A percentile compares a stretch with the other conserved stretches of the same genome.
Evolutionary conservation across 2,113 vertebrate genomes (phyloP).

Genomic region (Gobiocypris rarus): DNA sequence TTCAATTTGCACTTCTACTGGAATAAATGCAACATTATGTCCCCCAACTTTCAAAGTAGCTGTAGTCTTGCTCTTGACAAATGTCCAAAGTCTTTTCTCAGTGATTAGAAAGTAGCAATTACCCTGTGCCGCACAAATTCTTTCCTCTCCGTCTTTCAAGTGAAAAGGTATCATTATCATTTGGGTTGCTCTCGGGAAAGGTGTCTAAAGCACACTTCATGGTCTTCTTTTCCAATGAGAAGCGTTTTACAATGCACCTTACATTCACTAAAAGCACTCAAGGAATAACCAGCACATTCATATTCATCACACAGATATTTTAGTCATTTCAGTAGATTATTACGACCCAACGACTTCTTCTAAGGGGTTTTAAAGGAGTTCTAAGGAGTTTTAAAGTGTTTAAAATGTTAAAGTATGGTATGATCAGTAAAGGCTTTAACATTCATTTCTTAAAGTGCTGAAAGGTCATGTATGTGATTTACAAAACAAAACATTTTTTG

Average conservation of each 20-base stretch:
- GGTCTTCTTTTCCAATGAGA: background rate
- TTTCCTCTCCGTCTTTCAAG: background rate
- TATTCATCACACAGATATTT: background rate
- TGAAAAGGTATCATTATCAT: slow-evolving; percentile 27
- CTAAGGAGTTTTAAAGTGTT: too few species aligned
- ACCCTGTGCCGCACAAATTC: background rate
- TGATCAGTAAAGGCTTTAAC: background rate
- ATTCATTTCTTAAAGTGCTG: background rate
- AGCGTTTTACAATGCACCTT: background rate
- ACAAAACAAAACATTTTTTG: background rate
- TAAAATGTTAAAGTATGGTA: too few species aligned
- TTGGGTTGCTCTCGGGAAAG: background rate
- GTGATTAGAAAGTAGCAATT: slow-evolving; percentile 26
- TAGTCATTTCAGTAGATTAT: background rate
- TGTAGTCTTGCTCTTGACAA: slow-evolving; percentile 2
- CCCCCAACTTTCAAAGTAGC: background rate
- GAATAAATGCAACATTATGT: background rate
- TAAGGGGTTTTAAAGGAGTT: too few species aligned
- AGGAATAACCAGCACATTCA: background rate
- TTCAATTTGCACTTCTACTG: background rate
- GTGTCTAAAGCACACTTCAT: background rate
- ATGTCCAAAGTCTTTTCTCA: slow-evolving; percentile 22
- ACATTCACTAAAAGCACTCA: background rate
- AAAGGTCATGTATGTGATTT: background rate
- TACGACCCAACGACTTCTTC: too few species aligned